Percentiles rank a stretch among this genome's conserved stretches.
Conservation (phyloP, 2,797 vertebrate species). For the Phrynocephalus guinanensis region DNA sequence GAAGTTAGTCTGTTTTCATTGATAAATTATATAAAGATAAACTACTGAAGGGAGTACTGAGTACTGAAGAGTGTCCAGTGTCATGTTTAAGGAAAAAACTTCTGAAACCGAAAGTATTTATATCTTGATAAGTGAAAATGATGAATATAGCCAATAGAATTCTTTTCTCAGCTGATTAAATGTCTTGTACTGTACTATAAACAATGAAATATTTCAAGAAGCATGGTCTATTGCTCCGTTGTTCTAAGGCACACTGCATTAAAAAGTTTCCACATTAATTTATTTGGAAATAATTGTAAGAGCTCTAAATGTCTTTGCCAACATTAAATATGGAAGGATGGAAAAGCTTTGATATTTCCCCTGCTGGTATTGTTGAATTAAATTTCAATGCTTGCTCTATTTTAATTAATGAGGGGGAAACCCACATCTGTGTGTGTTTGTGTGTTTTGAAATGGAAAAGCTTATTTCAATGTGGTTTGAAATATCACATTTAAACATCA, state of each 20-base stretch:
- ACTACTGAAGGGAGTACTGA: background rate
- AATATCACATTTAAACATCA: background rate
- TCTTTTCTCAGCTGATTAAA: background rate
- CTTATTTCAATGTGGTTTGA: background rate
- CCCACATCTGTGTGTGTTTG: background rate
- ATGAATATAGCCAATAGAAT: background rate
- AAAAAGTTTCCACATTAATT: background rate
- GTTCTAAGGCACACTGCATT: background rate
- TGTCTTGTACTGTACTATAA: background rate
- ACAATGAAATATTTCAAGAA: background rate
- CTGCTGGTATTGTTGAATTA: background rate
- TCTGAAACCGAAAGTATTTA: background rate
- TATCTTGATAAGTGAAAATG: background rate
- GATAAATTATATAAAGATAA: background rate
- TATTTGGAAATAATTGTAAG: background rate
- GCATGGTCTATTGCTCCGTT: background rate
- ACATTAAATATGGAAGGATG: background rate
- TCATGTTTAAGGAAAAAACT: background rate
- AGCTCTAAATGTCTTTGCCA: background rate
- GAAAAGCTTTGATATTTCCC: background rate
- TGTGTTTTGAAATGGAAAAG: background rate
- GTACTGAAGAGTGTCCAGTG: background rate
- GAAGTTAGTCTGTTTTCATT: background rate
- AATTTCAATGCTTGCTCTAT: background rate
- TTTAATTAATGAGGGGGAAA: background rate